Conservation (phyloP, 2,113 vertebrate species). For the Nicator chloris region DNA sequence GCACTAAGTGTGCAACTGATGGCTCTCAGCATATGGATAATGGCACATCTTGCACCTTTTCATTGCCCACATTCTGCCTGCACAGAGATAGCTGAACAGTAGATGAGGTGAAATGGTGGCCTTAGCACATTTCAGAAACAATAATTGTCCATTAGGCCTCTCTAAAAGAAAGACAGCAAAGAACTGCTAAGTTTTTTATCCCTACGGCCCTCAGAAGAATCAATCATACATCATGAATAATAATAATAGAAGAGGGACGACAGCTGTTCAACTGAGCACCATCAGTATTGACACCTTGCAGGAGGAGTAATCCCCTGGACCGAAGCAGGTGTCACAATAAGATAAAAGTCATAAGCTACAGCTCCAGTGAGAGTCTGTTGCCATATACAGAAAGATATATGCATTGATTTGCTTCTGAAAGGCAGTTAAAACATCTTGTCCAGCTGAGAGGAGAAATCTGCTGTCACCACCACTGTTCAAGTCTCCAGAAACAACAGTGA, state of each 20-base stretch:
- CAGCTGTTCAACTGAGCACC: slow-evolving; percentile 5
- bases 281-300: slow-evolving; percentile 24
- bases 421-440: background rate
- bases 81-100: background rate
- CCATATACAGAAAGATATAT: background rate
- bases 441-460: background rate
- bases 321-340: slow-evolving; percentile 16
- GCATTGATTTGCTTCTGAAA: background rate
- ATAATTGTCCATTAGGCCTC: background rate
- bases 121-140: background rate
- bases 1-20: background rate
- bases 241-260: slow-evolving; percentile 7
- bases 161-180: slow-evolving; percentile 5
- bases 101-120: background rate
- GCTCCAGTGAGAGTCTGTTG: background rate
- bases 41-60: slow-evolving; percentile 16
- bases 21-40: slow-evolving; percentile 38
- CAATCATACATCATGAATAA: background rate
- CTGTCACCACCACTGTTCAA: background rate
- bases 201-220: background rate
- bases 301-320: slow-evolving; percentile 15
- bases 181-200: background rate
- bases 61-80: background rate
- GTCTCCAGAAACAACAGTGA: background rate
- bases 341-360: slow-evolving; percentile 22